Conservation (phyloP, 2,113 vertebrate genomes). For the Nothoprocta perdicaria region DNA sequence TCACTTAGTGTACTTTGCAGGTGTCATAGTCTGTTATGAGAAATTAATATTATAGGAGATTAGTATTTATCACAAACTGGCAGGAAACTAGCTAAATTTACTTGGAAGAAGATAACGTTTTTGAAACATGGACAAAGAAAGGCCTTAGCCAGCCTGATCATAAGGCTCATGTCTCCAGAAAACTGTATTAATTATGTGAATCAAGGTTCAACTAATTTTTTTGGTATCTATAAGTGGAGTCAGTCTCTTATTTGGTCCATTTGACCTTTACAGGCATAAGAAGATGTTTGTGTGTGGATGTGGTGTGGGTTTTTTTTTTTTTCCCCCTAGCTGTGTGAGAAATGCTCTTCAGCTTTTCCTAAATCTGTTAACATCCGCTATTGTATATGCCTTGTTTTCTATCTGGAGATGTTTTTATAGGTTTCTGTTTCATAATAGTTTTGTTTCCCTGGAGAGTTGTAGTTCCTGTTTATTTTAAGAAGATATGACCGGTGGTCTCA, state of each 20-base stretch:
- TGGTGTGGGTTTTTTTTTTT: not conserved
- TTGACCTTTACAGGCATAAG: accelerated
- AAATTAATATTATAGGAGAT: not conserved
- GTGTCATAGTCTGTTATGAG: not conserved
- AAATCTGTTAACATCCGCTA: not conserved
- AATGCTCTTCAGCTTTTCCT: not conserved
- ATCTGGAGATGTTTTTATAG: not conserved
- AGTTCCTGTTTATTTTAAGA: not conserved
- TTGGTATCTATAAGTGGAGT: not conserved
- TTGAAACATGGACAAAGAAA: not conserved
- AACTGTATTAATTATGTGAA: accelerated
- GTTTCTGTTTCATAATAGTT: not conserved
- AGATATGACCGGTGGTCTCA: not conserved
- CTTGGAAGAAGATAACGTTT: not conserved
- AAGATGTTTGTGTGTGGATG: not conserved
- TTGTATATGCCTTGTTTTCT: not conserved
- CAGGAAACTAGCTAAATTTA: not conserved
- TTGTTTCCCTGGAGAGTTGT: not conserved
- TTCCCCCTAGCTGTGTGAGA: not conserved
- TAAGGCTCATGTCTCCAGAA: not conserved
- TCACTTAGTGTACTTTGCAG: not conserved
- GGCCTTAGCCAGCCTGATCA: not conserved
- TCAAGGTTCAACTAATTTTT: not conserved
- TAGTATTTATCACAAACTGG: not conserved
- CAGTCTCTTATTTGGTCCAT: not conserved